These are phyloP conservation scores for Petrosia ficiformis DNA, from an alignment of 37 sponge, comb jelly and placozoan genomes.

Conservation along the genomic window DNA sequence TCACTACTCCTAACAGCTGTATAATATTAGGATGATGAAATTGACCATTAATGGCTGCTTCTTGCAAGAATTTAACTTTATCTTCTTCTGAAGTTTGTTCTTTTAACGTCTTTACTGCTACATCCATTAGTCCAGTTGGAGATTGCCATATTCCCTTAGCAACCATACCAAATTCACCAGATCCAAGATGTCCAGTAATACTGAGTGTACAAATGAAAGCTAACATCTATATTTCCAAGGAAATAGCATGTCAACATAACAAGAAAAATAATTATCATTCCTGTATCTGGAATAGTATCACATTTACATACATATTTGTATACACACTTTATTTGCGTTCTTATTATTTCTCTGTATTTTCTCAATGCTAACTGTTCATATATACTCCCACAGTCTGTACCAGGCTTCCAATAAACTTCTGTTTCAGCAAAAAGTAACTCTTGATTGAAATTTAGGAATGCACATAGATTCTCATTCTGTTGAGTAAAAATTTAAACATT, in stretches of 20 bases:
- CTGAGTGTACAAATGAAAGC: not conserved
- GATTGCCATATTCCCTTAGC: slow-evolving; percentile 38
- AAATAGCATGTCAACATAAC: no score
- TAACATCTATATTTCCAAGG: no score
- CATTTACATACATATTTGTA: no score
- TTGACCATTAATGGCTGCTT: slow-evolving; percentile 80
- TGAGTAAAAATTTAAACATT: no score
- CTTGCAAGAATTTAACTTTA: slow-evolving; percentile 62
- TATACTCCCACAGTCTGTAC: slow-evolving; percentile 27
- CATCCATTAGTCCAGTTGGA: slow-evolving; percentile 17
- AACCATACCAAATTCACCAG: slow-evolving; percentile 70
- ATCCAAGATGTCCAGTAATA: slow-evolving; percentile 29
- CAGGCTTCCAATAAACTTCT: slow-evolving; percentile 26
- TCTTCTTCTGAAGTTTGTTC: slow-evolving; percentile 5
- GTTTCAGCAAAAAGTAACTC: not conserved
- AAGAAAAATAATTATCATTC: no score
- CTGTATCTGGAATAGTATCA: no score
- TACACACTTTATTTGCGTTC: slow-evolving; percentile 16
- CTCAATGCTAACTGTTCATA: slow-evolving; percentile 38
- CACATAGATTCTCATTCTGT: no score
- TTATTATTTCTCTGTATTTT: slow-evolving; percentile 18
- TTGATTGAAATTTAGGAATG: no score
- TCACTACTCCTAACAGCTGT: slow-evolving; percentile 53
- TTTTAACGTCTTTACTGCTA: slow-evolving; percentile 57
- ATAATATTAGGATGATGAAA: slow-evolving; percentile 65